Conservation (phyloP, 1,140 invertebrate species). For the Drosophila setifemur region DNA sequence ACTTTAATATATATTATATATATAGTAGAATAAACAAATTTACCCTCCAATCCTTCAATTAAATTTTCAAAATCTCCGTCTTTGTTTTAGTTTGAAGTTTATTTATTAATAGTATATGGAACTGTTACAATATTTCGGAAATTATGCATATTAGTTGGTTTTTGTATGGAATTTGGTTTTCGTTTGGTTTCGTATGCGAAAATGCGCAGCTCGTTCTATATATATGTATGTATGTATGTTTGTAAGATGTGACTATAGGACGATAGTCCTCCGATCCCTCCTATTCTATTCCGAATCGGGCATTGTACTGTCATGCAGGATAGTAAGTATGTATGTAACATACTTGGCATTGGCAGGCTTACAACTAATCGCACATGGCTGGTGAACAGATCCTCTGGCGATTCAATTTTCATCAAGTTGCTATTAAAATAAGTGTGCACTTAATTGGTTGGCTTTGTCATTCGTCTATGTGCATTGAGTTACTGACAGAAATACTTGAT, state of each 20-base stretch:
- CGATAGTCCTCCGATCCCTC: conserved; percentile 6
- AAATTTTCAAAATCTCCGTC: background rate
- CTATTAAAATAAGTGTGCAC: conserved; percentile 43
- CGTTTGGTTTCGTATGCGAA: conserved; percentile 20
- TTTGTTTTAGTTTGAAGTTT: conserved; percentile 52
- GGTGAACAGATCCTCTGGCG: conserved; percentile 21
- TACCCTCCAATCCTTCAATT: too few relatives aligned
- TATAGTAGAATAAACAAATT: background rate
- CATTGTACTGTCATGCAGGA: conserved; percentile 37
- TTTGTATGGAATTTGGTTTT: conserved; percentile 39
- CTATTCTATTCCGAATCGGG: background rate
- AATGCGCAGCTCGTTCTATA: conserved; percentile 33
- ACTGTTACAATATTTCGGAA: conserved; percentile 74
- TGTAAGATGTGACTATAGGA: conserved; percentile 26
- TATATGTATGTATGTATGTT: background rate
- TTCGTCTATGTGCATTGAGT: conserved; percentile 46
- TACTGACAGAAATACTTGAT: conserved; percentile 21
- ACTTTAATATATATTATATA: too few relatives aligned
- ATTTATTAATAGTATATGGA: conserved; percentile 69
- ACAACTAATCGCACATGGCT: conserved; percentile 38
- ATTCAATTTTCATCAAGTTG: conserved; percentile 33
- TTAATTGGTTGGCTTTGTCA: conserved; percentile 37
- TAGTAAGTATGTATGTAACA: conserved; percentile 11
- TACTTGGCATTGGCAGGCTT: conserved; percentile 48
- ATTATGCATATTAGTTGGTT: conserved; percentile 49